Base-by-base conservation (phyloP, 2,113 vertebrate species). In the Rhinoptilus africanus region DNA sequence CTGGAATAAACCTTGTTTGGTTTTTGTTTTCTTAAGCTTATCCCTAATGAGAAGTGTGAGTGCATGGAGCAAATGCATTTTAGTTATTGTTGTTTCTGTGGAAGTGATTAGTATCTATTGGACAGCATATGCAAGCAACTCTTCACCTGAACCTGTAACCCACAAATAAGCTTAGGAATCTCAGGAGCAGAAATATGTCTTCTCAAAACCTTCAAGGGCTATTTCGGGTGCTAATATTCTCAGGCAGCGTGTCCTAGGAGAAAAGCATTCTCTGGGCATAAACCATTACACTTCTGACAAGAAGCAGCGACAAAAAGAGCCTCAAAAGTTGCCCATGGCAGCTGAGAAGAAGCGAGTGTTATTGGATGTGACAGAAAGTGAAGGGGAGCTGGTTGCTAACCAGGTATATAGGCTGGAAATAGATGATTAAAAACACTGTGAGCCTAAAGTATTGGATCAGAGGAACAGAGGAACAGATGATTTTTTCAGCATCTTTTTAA, bases 281-380 rank as follows among this genome's bases (percentile, higher is more conserved):
- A 95, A 73, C 75, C 30, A 64, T 94, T 94, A 74, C 13, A 19
- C 23, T 87, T 87, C 64, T 85, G 81, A 89, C 69, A 92, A 81
- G 81, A 85, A 78, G 54, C 88, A 93, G 64, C 0, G 9, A 94
- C 77, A 69, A 84, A 94, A 93, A 85, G 81, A 84, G 64, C 77
- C 94, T 92, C 81, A 81, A 39, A 96, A 78, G 91, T 69, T 93
- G 85, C 85, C 88, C 22, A 13, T 50, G 77, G 92, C 91, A 96
- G 77, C 48, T 89, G 77, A 77, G 87, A 73, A 93, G 69, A 80
- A 30, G 43, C 32, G 48, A 91, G 2, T 37, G 28, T 60, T 87
- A 87, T 12, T 71, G 68, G 54, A 18, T 71, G 34, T 66, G 88
- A 74, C 69, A 71, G 50, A 45, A 92, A 59, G 69, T 10, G 27